phyloP scores from a whole-genome alignment of 2,888 invertebrate genomes.

The Abrostola triplasia region DNA sequence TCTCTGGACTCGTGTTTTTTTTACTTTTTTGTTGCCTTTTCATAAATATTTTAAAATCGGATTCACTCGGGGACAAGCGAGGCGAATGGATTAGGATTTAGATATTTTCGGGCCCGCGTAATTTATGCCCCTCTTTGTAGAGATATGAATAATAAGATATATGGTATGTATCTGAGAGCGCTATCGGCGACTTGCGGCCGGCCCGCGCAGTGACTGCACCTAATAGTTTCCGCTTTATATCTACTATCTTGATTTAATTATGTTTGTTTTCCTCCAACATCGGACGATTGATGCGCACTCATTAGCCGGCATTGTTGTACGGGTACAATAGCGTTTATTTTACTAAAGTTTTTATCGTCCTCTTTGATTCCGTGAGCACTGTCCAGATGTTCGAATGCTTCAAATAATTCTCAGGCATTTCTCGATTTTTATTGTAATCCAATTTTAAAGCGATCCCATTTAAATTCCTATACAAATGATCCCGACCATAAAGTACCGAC shows the following conservation, averaged over 20 bases:
- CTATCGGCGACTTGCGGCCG: conserved; percentile 67
- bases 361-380: conserved; percentile 43
- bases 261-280: conserved; percentile 57
- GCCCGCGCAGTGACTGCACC: conserved; percentile 54
- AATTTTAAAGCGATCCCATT: conserved; percentile 76
- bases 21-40: conserved; percentile 80
- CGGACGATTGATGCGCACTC: conserved; percentile 57
- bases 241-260: conserved; percentile 60
- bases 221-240: conserved; percentile 70
- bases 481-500: conserved; percentile 80
- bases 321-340: conserved; percentile 55
- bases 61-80: conserved; percentile 85
- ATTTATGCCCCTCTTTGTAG: conserved; percentile 86
- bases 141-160: conserved; percentile 85
- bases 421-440: conserved; percentile 72
- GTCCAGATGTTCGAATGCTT: conserved; percentile 58
- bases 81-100: conserved; percentile 87
- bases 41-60: conserved; percentile 88
- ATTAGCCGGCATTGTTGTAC: conserved; percentile 54
- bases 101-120: conserved; percentile 85
- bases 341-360: conserved; percentile 50
- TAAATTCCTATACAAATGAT: conserved; percentile 83
- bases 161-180: conserved; percentile 72
- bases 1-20: conserved; percentile 77
- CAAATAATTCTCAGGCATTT: conserved; percentile 60